Percentiles rank a stretch among this genome's conserved stretches.
These are phyloP conservation scores for Pediacus dermestoides DNA, from an alignment of 2,888 invertebrate species.

Conservation along the genomic window DNA sequence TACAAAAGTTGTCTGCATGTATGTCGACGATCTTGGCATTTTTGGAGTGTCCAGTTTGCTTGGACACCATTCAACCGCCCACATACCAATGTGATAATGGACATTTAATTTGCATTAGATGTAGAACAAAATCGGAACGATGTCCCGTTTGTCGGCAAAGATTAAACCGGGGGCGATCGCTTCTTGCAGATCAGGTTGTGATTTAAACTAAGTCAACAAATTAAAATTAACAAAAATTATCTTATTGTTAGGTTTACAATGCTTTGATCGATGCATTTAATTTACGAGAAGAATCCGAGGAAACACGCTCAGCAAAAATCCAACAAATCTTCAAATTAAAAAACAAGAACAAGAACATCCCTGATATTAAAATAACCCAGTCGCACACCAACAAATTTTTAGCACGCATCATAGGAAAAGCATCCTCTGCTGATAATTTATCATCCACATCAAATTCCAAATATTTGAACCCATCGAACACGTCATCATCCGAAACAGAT, in stretches of 20 bases:
- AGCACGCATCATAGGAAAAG: constrained; percentile 50
- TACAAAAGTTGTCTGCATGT: constrained; percentile 53
- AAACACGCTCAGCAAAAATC: constrained; percentile 44
- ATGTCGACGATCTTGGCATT: constrained; percentile 53
- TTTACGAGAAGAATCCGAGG: constrained; percentile 45
- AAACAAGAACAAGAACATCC: constrained; percentile 38
- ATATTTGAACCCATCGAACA: constrained; percentile 21
- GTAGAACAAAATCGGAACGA: constrained; percentile 57
- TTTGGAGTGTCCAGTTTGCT: constrained; percentile 64
- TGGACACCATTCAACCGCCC: constrained; percentile 60
- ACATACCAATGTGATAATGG: constrained; percentile 65
- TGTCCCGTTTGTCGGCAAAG: constrained; percentile 63
- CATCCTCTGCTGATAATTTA: constrained; percentile 54
- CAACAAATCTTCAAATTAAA: constrained; percentile 51
- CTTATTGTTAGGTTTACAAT: constrained; percentile 47
- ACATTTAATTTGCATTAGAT: constrained; percentile 60
- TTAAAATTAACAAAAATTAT: background rate
- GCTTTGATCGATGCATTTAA: constrained; percentile 53
- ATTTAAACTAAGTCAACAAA: constrained; percentile 1
- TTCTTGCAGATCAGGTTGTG: constrained; percentile 54
- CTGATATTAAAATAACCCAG: constrained; percentile 45
- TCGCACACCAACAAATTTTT: constrained; percentile 53
- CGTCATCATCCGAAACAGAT: constrained; percentile 20
- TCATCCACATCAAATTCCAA: constrained; percentile 32
- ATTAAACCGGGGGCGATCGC: constrained; percentile 52